phyloP scores from a whole-genome alignment of 2,888 invertebrate genomes.

The Ferdinandea cuprea region DNA sequence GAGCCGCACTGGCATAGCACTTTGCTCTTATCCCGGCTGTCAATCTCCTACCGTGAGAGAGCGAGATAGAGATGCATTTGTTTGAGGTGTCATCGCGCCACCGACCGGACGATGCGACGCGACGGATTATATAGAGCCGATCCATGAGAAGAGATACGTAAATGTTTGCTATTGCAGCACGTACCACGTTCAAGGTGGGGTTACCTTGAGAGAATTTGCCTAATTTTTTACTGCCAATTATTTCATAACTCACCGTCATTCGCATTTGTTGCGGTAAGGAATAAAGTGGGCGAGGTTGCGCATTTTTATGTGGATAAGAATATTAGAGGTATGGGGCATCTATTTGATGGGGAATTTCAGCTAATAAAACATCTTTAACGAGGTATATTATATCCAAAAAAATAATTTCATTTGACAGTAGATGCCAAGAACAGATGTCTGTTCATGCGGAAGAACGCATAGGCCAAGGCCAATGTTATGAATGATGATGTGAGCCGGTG shows the following conservation, averaged over 20 bases:
- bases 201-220: constrained; percentile 57
- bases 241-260: constrained; percentile 51
- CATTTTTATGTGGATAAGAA: constrained; percentile 18
- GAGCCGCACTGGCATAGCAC: no score
- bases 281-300: constrained; percentile 47
- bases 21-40: constrained; percentile 50
- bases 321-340: constrained; percentile 10
- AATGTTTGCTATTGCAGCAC: constrained; percentile 31
- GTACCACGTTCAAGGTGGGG: constrained; percentile 55
- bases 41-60: constrained; percentile 29
- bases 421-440: constrained; percentile 22
- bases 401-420: constrained; percentile 13
- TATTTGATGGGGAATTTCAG: no score
- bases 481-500: constrained; percentile 21
- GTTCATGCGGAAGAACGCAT: constrained; percentile 48
- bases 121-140: constrained; percentile 25
- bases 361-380: constrained; percentile 45
- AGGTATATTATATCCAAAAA: background rate
- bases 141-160: constrained; percentile 49
- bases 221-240: constrained; percentile 53
- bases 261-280: constrained; percentile 2
- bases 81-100: constrained; percentile 56
- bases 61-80: constrained; percentile 47
- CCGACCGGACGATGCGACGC: constrained; percentile 29
- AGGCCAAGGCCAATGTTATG: constrained; percentile 50